These are phyloP conservation scores for Agonopterix heracliana DNA, from an alignment of 2,888 invertebrate species.

Conservation along the genomic window DNA sequence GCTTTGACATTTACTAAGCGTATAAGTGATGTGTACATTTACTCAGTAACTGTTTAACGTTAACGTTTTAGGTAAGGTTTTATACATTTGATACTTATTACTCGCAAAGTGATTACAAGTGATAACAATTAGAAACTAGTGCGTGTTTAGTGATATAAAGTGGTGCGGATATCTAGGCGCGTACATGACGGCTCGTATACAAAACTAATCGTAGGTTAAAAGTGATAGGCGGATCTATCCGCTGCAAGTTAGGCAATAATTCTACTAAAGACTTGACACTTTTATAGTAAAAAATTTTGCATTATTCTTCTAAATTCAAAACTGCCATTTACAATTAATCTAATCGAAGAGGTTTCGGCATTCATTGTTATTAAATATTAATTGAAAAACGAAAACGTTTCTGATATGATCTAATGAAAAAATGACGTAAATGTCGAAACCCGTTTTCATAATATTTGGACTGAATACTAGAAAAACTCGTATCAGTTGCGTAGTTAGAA, in stretches of 20 bases:
- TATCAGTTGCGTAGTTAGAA: slow-evolving; percentile 56
- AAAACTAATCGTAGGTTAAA: slow-evolving; percentile 13
- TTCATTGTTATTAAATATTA: background rate
- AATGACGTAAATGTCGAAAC: background rate
- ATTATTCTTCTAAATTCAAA: slow-evolving; percentile 52
- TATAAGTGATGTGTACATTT: slow-evolving; percentile 62
- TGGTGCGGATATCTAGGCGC: slow-evolving; percentile 67
- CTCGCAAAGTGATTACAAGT: slow-evolving; percentile 73
- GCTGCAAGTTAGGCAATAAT: slow-evolving; percentile 60
- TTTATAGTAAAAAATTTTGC: slow-evolving; percentile 63
- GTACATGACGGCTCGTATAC: slow-evolving; percentile 18
- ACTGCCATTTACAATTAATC: slow-evolving; percentile 63
- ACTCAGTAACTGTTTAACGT: slow-evolving; percentile 63
- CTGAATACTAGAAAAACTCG: slow-evolving; percentile 44
- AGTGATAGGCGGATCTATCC: slow-evolving; percentile 40
- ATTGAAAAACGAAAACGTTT: background rate
- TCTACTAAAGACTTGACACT: slow-evolving; percentile 66
- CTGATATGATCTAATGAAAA: no score
- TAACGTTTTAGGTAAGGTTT: slow-evolving; percentile 63
- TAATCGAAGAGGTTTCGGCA: background rate
- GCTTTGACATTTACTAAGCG: slow-evolving; percentile 58
- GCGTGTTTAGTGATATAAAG: slow-evolving; percentile 58
- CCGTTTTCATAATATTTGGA: slow-evolving; percentile 27
- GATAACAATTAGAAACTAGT: slow-evolving; percentile 60
- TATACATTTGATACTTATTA: slow-evolving; percentile 75